Evolutionary conservation across 2,888 invertebrate species (phyloP), one percentile per base, ranked within the genome.

Genomic region (Tanytarsus gracilentus): DNA sequence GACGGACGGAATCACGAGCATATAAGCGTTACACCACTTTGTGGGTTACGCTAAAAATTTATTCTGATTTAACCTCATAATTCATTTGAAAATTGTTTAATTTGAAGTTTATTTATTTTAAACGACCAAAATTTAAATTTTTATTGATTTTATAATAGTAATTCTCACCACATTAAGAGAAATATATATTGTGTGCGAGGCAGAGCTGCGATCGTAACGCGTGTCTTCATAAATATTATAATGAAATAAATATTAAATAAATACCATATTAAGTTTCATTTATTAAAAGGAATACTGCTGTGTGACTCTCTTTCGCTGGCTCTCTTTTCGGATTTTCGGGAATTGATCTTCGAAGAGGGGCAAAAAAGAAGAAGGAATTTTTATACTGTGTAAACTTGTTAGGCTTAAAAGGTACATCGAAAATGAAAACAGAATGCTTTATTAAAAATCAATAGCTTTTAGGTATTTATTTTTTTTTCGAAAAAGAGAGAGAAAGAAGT

Each of bases 191-290:
- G 48, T 58, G 58, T 58, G 58, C 48, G 48, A 29, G 27, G 18
- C n/a, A n/a, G n/a, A n/a, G n/a, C n/a, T n/a, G n/a, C n/a, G n/a
- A n/a, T n/a, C n/a, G 29, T 29, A 49, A 50, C 60, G 60, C 60
- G 60, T 60, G 60, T 58, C 60, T 60, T 60, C 60, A 60, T 60
- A 60, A 60, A 60, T 60, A 60, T 60, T 30, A 60, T 40, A 58
- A 58, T 48, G 58, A 58, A 58, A 58, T 58, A 58, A 58, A 58
- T 58, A 58, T 58, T 29, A 21, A 58, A 58, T 58, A 58, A 48
- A 58, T 48, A 48, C 58, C 58, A 26, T 58, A 58, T 58, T 58
- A 58, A 58, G 48, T 58, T 58, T 58, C 58, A 58, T 58, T 55
- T 55, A 55, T 55, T 16, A 55, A 40, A 55, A 40, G 33, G 40